Conservation (phyloP, 2,797 vertebrate genomes). For the Eospalax fontanierii region DNA sequence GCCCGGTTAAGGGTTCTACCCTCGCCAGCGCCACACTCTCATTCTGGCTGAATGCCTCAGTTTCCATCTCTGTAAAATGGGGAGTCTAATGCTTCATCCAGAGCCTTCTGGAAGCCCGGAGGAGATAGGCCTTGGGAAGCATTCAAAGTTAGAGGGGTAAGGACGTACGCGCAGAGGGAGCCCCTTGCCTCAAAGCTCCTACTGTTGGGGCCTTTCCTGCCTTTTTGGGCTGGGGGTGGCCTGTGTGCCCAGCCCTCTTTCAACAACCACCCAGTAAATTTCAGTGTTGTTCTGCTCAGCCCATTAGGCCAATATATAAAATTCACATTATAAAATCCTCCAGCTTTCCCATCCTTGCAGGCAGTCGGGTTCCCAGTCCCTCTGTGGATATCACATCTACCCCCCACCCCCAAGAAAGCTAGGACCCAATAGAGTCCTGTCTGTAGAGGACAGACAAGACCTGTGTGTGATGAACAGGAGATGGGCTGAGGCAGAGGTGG, state of each 20-base stretch:
- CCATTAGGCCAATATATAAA: background rate
- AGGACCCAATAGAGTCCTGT: too few relatives aligned
- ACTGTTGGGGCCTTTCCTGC: fast-evolving
- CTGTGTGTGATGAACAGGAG: background rate
- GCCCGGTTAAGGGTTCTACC: background rate
- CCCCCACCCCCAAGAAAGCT: too few relatives aligned
- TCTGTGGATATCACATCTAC: background rate
- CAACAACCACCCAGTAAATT: background rate
- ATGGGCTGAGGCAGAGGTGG: background rate
- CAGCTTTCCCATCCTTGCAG: fast-evolving
- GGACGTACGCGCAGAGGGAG: background rate
- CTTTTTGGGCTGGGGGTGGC: fast-evolving
- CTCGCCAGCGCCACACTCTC: background rate
- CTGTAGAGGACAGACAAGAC: background rate
- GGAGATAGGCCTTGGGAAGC: background rate
- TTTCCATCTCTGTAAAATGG: background rate
- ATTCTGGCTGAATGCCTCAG: background rate
- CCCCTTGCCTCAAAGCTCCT: fast-evolving
- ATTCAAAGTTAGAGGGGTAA: background rate
- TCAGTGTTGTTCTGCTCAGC: fast-evolving
- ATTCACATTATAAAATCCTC: fast-evolving
- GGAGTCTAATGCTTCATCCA: fast-evolving
- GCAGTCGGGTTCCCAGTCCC: background rate
- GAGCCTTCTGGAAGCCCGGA: background rate
- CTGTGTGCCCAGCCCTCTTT: fast-evolving